Conservation (phyloP, 2,113 vertebrate genomes). For the Psettodes erumei region DNA sequence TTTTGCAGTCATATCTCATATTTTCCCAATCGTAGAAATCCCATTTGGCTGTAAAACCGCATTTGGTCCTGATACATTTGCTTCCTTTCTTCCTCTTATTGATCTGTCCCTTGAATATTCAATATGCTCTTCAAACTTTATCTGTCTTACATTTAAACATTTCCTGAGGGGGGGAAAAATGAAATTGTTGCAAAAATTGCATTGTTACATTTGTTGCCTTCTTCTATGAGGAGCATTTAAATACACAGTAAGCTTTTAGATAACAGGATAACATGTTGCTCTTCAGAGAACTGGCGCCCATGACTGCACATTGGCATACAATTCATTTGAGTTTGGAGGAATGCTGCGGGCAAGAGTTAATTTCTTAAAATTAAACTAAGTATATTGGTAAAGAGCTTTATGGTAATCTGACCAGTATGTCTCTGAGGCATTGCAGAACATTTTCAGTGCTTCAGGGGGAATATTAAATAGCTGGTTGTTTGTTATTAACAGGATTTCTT, state of each 20-base stretch:
- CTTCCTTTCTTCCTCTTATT: constrained; percentile 39
- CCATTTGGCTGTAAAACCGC: not conserved
- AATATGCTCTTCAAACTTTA: constrained; percentile 43
- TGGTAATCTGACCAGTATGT: constrained; percentile 78
- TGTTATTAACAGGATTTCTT: constrained; percentile 70
- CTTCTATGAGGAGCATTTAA: constrained; percentile 76
- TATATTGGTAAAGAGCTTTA: constrained; percentile 81
- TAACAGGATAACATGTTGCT: constrained; percentile 46
- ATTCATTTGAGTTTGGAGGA: constrained; percentile 76
- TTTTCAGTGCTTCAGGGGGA: constrained; percentile 62
- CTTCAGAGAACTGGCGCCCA: constrained; percentile 48
- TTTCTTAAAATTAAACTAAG: constrained; percentile 84
- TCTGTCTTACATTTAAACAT: constrained; percentile 68
- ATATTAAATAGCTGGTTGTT: constrained; percentile 71
- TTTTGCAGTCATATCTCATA: constrained; percentile 5
- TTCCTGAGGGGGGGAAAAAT: constrained; percentile 61
- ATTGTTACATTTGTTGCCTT: constrained; percentile 71
- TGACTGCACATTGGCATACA: constrained; percentile 67
- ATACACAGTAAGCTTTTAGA: constrained; percentile 72
- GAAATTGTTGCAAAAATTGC: constrained; percentile 69
- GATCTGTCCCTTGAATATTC: constrained; percentile 41
- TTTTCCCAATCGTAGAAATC: constrained; percentile 6
- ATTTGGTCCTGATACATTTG: not conserved
- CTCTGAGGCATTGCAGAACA: constrained; percentile 69
- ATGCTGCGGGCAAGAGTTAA: constrained; percentile 82